Conservation (phyloP, 2,113 vertebrate species). For the Notechis scutatus region DNA sequence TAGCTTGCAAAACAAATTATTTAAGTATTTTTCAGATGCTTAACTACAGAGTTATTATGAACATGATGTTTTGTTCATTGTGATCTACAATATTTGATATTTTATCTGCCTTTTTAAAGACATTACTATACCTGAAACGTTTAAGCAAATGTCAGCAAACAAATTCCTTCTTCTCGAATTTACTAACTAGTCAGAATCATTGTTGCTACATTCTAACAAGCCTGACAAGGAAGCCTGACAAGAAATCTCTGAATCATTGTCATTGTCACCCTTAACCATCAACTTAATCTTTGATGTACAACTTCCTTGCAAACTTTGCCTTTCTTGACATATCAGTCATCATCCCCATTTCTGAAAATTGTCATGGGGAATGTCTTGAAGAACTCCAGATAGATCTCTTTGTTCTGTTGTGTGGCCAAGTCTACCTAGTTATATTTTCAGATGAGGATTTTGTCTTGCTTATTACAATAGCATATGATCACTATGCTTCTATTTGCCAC, state of each 20-base stretch:
- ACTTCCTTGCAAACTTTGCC: constrained; percentile 52
- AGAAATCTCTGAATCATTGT: constrained; percentile 49
- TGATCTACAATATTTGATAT: neutral
- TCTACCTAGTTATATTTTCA: constrained; percentile 52
- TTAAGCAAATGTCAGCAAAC: constrained; percentile 26
- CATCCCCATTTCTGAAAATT: constrained; percentile 31
- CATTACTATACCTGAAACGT: constrained; percentile 2
- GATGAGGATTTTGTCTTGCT: constrained; percentile 51
- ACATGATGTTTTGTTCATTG: neutral
- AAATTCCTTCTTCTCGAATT: constrained; percentile 50
- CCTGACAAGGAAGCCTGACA: constrained; percentile 33
- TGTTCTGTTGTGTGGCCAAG: constrained; percentile 37
- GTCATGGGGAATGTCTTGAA: constrained; percentile 33
- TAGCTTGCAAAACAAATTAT: neutral
- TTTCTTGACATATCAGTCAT: constrained; percentile 53
- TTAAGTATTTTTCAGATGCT: neutral
- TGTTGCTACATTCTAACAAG: constrained; percentile 42
- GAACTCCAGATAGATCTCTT: constrained; percentile 28
- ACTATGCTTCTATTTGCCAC: constrained; percentile 39
- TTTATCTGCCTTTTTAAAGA: neutral
- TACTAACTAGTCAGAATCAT: constrained; percentile 18
- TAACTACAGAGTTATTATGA: no score
- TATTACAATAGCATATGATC: constrained; percentile 55
- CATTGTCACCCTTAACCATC: constrained; percentile 23
- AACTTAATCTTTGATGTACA: constrained; percentile 48